Evolutionary conservation across 1,140 invertebrate species (phyloP), one percentile per base, ranked within the genome.

Genomic region (Bactericera cockerelli): DNA sequence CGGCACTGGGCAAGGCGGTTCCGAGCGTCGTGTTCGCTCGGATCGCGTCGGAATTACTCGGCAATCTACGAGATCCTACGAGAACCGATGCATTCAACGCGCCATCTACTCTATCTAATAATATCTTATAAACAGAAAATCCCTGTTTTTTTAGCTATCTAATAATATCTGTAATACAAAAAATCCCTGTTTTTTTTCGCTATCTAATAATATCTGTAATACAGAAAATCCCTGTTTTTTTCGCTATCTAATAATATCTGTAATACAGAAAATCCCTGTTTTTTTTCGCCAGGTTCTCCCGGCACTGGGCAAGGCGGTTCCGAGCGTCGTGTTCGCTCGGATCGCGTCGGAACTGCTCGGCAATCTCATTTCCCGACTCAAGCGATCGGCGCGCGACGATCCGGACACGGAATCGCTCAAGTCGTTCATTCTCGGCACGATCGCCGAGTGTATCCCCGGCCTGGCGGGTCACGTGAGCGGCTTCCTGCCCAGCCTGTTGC

Each of bases 401-500:
- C 69, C 75, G 57, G 75, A 77, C 67, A 72, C 79, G 63, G 69
- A 76, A 26, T 69, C 76, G 1, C 83, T 86, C 65, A 76, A 79
- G 19, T 49, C 42, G 4, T 49, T 49, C 22, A 49, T 49, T n/a
- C 8, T 84, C 64, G 87, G 86, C 16, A 82, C 79, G 4, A 71
- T 89, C 36, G 81, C 84, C 0, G 86, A 89, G 67, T 85, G 79
- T 55, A 78, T 87, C 58, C 68, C 77, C 55, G 74, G 77, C 0
- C 71, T 87, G 36, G 77, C 78, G 26, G 65, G 73, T 2, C 73
- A 74, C 54, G 70, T 79, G 1, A 71, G 69, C 24, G 69, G 19
- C 4, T 49, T 49, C 22, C 6, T 49, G 4, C 69, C 56, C 74
- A n/a, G 76, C 36, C 67, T 89, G 28, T 74, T 84, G 38, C 78